Base-by-base conservation (phyloP, 2,797 vertebrate species). In the Cephalopachus bancanus region DNA sequence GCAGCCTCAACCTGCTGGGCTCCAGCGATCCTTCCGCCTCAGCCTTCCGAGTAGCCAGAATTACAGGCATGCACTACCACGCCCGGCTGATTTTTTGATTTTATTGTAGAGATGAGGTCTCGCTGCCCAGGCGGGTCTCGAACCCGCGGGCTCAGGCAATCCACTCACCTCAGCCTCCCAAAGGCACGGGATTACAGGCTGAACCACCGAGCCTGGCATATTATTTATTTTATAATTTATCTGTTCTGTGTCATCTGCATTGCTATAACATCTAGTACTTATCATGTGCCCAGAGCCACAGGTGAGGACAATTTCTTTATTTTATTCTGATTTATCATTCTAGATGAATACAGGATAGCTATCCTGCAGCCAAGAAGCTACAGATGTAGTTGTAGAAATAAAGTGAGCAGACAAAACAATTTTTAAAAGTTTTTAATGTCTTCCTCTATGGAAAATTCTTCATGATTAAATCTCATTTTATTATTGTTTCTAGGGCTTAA, bases 381-480 rank as follows among this genome's bases (percentile, higher is more conserved):
- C 2, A 89, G 51, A 83, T 55, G 8, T 65, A 17, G 7, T 53
- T 96, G 72, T 49, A n/a, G 12, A 87, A 83, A 74, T 67, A 60
- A 83, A 33, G 15, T 37, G 15, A 91, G 91, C 9, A 26, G 2
- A 59, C 15, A 80, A 60, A 93, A 81, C 14, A 86, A 55, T 86
- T 83, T 83, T 74, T 84, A 83, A 89, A 53, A 4, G 22, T 72
- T 37, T 67, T 86, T 83, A 71, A 44, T 37, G 11, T 44, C 59
- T 89, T 74, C 7, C 11, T 84, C 15, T 65, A 1, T 87, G 20
- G 51, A 28, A 60, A 53, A 53, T 78, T 65, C 55, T 84, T 67
- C 10, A 30, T 79, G 17, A 74, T 71, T 97, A n/a, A 76, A 4
- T 76, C 20, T 86, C 26, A 81, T 71, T 91, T 97, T 79, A 79